These are phyloP conservation scores for Chanos chanos DNA, from an alignment of 2,797 vertebrate genomes.

Conservation along the genomic window DNA sequence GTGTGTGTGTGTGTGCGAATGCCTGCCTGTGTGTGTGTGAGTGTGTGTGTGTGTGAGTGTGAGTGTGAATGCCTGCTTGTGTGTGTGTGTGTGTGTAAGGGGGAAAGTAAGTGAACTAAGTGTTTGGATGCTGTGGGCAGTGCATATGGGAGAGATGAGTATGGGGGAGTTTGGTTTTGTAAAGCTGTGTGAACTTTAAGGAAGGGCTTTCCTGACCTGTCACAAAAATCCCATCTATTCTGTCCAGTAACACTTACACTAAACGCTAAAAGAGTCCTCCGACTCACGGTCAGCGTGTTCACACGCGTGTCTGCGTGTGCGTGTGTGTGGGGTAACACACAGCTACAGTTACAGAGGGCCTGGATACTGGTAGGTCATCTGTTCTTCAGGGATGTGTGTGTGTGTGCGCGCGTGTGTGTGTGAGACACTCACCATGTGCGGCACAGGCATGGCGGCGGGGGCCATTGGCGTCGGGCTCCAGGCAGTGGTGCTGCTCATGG, in stretches of 20 bases:
- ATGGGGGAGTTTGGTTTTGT: no score
- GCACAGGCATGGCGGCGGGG: conserved; percentile 70
- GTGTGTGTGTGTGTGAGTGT: background rate
- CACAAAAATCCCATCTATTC: no score
- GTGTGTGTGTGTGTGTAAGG: background rate
- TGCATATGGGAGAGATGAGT: no score
- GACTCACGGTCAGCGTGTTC: background rate
- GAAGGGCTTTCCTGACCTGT: no score
- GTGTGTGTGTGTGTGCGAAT: background rate
- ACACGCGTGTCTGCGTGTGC: background rate
- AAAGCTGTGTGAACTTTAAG: no score
- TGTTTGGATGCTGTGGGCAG: no score
- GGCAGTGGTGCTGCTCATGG: conserved; percentile 73
- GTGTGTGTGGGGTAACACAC: background rate
- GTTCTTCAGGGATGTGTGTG: background rate
- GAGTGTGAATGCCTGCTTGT: background rate
- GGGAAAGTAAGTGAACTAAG: background rate
- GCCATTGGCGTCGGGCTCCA: conserved; percentile 74
- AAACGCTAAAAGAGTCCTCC: no score
- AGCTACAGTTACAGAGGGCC: background rate
- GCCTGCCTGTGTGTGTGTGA: background rate
- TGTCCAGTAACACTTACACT: no score
- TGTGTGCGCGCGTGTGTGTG: conserved; percentile 9
- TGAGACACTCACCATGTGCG: conserved; percentile 75
- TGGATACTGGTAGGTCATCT: background rate